These are phyloP conservation scores for Nothocercus nigrocapillus DNA, from an alignment of 2,113 vertebrate species.

Conservation along the genomic window DNA sequence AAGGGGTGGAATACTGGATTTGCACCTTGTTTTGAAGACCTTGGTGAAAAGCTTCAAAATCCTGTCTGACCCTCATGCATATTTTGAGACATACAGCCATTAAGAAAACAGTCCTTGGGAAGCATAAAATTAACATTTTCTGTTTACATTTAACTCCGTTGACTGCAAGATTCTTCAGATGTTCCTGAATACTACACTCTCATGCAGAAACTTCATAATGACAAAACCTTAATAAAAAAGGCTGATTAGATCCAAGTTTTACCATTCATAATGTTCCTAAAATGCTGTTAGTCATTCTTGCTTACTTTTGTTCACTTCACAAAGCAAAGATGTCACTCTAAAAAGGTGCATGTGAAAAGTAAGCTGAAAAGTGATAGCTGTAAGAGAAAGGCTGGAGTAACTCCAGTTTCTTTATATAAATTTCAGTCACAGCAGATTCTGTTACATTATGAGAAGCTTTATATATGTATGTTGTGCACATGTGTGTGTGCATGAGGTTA, in stretches of 20 bases:
- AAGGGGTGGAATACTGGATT: background rate
- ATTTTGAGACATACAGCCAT: background rate
- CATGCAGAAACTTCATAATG: background rate
- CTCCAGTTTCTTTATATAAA: background rate
- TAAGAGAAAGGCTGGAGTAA: background rate
- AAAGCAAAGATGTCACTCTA: background rate
- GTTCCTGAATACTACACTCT: background rate
- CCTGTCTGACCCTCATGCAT: background rate
- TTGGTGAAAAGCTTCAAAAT: background rate
- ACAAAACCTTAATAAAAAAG: background rate
- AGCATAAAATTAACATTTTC: slow-evolving; percentile 5
- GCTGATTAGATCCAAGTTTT: background rate
- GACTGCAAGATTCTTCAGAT: background rate
- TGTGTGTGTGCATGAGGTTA: no score
- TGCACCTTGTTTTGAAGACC: background rate
- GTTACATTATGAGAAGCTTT: background rate
- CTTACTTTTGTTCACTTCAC: background rate
- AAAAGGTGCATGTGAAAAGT: background rate
- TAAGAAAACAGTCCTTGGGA: background rate
- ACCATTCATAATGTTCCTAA: background rate
- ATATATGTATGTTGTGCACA: background rate
- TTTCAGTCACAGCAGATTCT: background rate
- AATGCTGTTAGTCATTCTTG: background rate
- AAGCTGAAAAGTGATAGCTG: background rate
- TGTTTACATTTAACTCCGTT: background rate